Base-by-base conservation (phyloP, 2,888 invertebrate genomes). In the Allygus modestus region DNA sequence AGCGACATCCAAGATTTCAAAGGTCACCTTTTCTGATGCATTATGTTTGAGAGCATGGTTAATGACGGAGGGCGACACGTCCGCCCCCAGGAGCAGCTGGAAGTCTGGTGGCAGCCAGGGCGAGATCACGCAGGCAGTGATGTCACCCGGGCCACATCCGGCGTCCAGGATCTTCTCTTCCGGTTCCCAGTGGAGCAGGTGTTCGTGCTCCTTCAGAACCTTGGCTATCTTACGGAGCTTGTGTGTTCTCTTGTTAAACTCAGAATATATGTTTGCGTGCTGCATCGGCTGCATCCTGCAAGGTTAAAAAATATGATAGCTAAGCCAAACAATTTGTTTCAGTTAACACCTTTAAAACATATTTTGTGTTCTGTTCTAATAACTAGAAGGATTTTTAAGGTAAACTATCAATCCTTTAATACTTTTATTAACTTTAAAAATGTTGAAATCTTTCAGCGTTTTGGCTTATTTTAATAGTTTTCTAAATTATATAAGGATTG, bases 141-240 rank as follows among this genome's bases (percentile, higher is more conserved):
- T 83, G 65, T 86, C 84, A 17, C 86, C 86, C 7, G 86, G 86
- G 7, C 86, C 86, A 33, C 73, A 86, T 17, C 86, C 86, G 26
- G 83, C 81, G 69, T 86, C 86, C 43, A 86, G 81, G 17, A 86
- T 33, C 41, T 12, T 71, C 81, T 86, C 86, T 28, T 69, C 79
- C 28, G 82, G 61, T 23, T 28, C 17, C 86, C 86, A 86, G 12
- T 71, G 61, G 61, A 86, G 65, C 15, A 61, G 31, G 5, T 75
- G 69, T 1, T 46, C 28, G 54, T 84, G 58, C 20, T 86, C 86
- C 12, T 23, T 43, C 43, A 86, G 37, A 20, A 84, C n/a, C 1
- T 85, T 15, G 2, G 33, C 20, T 28, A 46, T 51, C 26, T 51
- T 51, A 7, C 23, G 1, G 77, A 43, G 41, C 31, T 51, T 54